A percentile compares a stretch with the other conserved stretches of the same genome.
phyloP scores from a whole-genome alignment of 1,140 invertebrate genomes.

The Bicyclus anynana region DNA sequence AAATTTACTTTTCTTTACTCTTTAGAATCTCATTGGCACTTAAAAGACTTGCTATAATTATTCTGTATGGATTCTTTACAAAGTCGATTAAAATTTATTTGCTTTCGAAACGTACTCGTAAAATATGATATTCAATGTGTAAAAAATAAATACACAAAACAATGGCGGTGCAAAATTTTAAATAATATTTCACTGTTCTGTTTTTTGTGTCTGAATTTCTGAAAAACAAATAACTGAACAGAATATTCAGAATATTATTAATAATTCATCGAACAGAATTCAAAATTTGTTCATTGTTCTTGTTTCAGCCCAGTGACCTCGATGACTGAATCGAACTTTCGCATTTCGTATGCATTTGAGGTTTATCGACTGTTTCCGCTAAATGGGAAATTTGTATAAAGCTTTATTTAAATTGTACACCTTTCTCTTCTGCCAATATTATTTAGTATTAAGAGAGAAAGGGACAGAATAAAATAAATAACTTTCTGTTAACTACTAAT shows the following conservation, averaged over 20 bases:
- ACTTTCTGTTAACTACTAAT: background rate
- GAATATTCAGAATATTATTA: conserved; percentile 4
- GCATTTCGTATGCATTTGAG: conserved; percentile 7
- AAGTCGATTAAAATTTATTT: background rate
- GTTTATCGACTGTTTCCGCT: conserved; percentile 8
- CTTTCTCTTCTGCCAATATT: background rate
- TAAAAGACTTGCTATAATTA: background rate
- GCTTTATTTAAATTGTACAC: background rate
- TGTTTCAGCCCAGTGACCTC: conserved; percentile 18
- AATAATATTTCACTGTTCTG: conserved; percentile 3
- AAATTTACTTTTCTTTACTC: background rate
- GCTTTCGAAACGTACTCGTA: background rate
- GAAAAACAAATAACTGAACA: background rate
- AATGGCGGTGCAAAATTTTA: background rate
- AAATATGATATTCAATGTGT: background rate
- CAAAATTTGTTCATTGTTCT: conserved; percentile 12
- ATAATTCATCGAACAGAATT: conserved; percentile 9
- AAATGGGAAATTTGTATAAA: conserved; percentile 13
- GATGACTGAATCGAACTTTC: conserved; percentile 16
- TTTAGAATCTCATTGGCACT: background rate
- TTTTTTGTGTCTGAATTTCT: background rate
- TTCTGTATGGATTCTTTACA: too few species aligned
- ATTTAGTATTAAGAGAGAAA: background rate
- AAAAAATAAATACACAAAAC: background rate
- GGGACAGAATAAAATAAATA: background rate